A percentile compares a stretch with the other conserved stretches of the same genome.
Conservation (phyloP, 2,888 invertebrate genomes). For the Philereme transversata region DNA sequence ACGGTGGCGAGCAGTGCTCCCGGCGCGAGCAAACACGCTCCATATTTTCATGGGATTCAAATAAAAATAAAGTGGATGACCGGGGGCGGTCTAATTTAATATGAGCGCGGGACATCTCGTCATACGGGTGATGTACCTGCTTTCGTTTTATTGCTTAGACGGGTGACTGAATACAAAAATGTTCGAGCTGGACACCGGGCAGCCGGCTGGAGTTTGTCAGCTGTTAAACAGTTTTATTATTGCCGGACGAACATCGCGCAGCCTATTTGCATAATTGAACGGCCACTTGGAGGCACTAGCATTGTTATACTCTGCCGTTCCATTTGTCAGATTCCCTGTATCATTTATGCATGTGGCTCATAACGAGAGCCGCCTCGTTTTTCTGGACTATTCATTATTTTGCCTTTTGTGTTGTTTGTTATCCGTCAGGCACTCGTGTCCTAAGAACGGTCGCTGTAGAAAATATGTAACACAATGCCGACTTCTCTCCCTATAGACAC, state of each 20-base stretch:
- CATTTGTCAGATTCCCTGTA: conserved; percentile 83
- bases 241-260: conserved; percentile 75
- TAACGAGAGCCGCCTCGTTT: conserved; percentile 77
- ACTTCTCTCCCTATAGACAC: conserved; percentile 65
- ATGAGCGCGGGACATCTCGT: conserved; percentile 74
- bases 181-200: conserved; percentile 47
- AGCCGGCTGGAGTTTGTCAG: conserved; percentile 68
- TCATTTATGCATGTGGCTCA: conserved; percentile 82
- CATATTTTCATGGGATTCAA: conserved; percentile 82
- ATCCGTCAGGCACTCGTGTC: conserved; percentile 63
- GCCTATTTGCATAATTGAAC: conserved; percentile 85
- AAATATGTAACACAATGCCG: conserved; percentile 65
- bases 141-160: conserved; percentile 76
- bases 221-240: conserved; percentile 84
- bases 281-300: conserved; percentile 81
- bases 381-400: conserved; percentile 81
- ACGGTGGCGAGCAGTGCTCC: conserved; percentile 63
- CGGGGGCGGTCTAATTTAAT: conserved; percentile 79
- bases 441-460: conserved; percentile 60
- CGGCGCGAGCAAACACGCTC: conserved; percentile 70
- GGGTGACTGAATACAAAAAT: conserved; percentile 71
- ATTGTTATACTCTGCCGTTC: conserved; percentile 82
- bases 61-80: conserved; percentile 81
- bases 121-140: conserved; percentile 72
- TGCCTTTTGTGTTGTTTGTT: conserved; percentile 75